Percentiles rank a stretch among this genome's conserved stretches.
Evolutionary conservation across 2,888 invertebrate species (phyloP).

Genomic region (Oligia strigilis): DNA sequence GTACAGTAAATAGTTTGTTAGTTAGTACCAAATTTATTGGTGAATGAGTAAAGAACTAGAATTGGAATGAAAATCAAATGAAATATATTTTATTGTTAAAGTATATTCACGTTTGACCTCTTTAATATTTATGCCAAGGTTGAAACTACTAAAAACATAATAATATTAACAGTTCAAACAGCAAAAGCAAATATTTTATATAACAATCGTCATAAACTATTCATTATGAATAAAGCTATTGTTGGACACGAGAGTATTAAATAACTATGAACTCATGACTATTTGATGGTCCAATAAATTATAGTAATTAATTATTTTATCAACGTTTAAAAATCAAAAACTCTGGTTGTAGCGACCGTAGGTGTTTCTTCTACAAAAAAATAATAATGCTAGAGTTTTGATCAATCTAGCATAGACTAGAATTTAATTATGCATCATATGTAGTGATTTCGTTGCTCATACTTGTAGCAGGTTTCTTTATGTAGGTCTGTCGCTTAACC

Average conservation of each 20-base stretch:
- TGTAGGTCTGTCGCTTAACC: background rate
- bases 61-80: background rate
- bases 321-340: background rate
- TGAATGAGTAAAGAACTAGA: background rate
- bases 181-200: slow-evolving; percentile 39
- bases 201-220: slow-evolving; percentile 36
- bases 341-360: background rate
- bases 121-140: slow-evolving; percentile 35
- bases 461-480: background rate
- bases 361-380: background rate
- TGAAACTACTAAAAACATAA: slow-evolving; percentile 39
- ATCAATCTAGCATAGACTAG: background rate
- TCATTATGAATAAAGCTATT: slow-evolving; percentile 36
- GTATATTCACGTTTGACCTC: slow-evolving; percentile 27
- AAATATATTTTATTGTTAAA: slow-evolving; percentile 12
- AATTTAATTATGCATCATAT: background rate
- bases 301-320: background rate
- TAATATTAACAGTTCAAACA: slow-evolving; percentile 33
- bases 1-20: background rate
- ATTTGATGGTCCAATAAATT: background rate
- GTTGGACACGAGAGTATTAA: slow-evolving; percentile 11
- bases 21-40: background rate
- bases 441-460: background rate
- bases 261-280: slow-evolving; percentile 23
- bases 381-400: no score